A percentile compares a stretch with the other conserved stretches of the same genome.
Evolutionary conservation across 2,888 invertebrate genomes (phyloP).

Genomic region (Melinaea marsaeus): DNA sequence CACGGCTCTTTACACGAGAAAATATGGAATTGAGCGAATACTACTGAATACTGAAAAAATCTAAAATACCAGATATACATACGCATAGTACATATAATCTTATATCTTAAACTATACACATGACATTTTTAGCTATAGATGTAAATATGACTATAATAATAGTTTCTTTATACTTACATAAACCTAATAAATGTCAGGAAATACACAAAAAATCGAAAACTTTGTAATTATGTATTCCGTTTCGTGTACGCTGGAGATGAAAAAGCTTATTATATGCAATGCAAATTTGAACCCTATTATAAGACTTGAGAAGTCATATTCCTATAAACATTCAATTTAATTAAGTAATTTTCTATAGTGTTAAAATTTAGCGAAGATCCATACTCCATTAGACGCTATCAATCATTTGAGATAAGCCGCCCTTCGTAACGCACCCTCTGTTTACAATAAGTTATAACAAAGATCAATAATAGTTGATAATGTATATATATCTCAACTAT

Average conservation of each 20-base stretch:
- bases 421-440: slow-evolving; percentile 14
- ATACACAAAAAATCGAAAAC: too few species aligned
- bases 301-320: slow-evolving; percentile 1
- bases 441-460: slow-evolving; percentile 3
- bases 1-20: too few species aligned
- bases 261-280: not conserved
- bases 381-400: slow-evolving; percentile 50
- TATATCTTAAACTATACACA: too few species aligned
- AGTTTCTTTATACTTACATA: too few species aligned
- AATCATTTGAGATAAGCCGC: slow-evolving; percentile 43
- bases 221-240: too few species aligned
- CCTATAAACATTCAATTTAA: slow-evolving; percentile 15
- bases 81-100: too few species aligned
- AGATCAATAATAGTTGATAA: not conserved
- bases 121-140: too few species aligned
- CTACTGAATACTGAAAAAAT: too few species aligned
- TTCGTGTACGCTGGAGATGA: not conserved
- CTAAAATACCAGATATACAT: too few species aligned
- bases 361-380: slow-evolving; percentile 40
- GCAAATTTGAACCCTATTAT: not conserved
- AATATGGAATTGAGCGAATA: too few species aligned
- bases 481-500: not conserved
- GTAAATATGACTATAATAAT: too few species aligned
- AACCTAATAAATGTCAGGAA: too few species aligned
- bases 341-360: slow-evolving; percentile 22